phyloP scores from a whole-genome alignment of 2,797 vertebrate species.

The Chrysocyon brachyurus region DNA sequence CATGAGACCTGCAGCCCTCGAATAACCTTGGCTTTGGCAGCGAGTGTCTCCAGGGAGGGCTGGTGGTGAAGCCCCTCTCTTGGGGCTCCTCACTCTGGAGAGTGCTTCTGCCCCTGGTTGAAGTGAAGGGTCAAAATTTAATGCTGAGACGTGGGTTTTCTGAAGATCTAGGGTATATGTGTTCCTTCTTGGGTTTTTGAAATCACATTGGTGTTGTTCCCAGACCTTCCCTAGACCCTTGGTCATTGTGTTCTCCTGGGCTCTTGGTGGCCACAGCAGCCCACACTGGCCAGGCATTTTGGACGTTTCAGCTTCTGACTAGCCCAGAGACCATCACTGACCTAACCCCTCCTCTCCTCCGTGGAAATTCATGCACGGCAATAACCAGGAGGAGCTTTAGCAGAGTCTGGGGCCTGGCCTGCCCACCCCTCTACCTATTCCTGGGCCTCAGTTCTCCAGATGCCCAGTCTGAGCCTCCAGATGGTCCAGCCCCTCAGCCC shows the following conservation, averaged over 20 bases:
- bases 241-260: not conserved
- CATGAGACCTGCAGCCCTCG: not conserved
- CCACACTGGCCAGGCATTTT: not conserved
- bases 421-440: no score
- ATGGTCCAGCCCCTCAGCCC: not conserved
- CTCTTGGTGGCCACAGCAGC: not conserved
- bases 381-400: not conserved
- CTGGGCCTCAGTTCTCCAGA: not conserved
- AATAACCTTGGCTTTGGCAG: not conserved
- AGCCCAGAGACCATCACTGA: not conserved
- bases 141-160: not conserved
- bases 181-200: not conserved
- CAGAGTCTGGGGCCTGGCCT: accelerated
- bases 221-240: not conserved
- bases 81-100: not conserved
- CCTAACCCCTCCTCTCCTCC: not conserved
- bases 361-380: not conserved
- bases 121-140: not conserved
- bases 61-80: not conserved
- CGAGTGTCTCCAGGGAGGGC: accelerated
- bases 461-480: not conserved
- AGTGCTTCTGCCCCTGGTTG: not conserved
- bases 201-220: not conserved
- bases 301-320: not conserved
- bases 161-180: not conserved